phyloP scores from a whole-genome alignment of 2,888 invertebrate species.

The Dorcus hopei region DNA sequence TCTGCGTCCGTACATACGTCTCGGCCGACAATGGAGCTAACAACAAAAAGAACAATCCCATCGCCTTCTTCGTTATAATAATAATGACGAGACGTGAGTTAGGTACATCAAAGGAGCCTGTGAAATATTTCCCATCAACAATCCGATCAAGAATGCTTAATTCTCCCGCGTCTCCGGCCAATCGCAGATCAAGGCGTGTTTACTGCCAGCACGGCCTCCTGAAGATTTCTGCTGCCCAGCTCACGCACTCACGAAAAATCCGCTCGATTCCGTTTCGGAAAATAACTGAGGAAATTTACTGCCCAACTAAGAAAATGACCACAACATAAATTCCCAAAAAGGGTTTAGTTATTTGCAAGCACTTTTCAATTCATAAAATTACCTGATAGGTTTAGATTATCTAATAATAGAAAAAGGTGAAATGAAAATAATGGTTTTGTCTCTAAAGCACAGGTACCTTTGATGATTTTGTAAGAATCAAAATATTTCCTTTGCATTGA shows the following conservation, averaged over 20 bases:
- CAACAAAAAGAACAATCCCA: slow-evolving; percentile 7
- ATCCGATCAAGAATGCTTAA: slow-evolving; percentile 32
- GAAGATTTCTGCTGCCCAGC: background rate
- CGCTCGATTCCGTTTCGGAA: background rate
- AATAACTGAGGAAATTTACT: background rate
- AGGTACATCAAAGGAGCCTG: slow-evolving; percentile 25
- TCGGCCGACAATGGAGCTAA: slow-evolving; percentile 7
- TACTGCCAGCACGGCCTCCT: slow-evolving; percentile 27
- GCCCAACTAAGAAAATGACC: background rate
- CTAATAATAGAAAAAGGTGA: background rate
- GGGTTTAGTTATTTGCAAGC: too few relatives aligned
- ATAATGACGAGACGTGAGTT: slow-evolving; percentile 21
- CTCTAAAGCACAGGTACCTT: too few relatives aligned
- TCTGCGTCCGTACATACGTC: slow-evolving; percentile 16
- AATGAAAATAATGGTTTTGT: background rate
- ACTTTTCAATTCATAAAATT: background rate
- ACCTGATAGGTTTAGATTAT: background rate
- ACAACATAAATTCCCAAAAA: too few relatives aligned
- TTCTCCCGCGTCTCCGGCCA: slow-evolving; percentile 25
- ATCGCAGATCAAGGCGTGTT: slow-evolving; percentile 29
- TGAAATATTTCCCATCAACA: slow-evolving; percentile 31
- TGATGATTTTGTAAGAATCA: too few relatives aligned
- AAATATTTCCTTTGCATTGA: too few relatives aligned
- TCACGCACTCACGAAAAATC: background rate
- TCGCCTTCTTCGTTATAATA: slow-evolving; percentile 18